phyloP scores from a whole-genome alignment of 2,888 invertebrate species.

The Criorhina ranunculi region DNA sequence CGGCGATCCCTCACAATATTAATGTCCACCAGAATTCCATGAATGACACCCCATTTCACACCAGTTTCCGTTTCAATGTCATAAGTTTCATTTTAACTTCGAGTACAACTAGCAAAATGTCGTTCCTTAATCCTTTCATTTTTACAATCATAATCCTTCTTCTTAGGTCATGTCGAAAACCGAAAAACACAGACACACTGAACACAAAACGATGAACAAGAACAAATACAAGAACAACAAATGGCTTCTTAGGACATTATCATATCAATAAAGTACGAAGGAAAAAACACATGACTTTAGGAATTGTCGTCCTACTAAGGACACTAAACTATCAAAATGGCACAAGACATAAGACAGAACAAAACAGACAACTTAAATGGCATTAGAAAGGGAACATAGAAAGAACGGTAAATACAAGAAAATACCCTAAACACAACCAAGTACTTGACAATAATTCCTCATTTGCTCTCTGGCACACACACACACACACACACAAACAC shows the following conservation, averaged over 20 bases:
- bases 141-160: slow-evolving; percentile 37
- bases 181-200: slow-evolving; percentile 10
- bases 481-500: too few species aligned
- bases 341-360: not conserved
- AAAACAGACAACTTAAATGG: slow-evolving; percentile 20
- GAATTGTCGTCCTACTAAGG: slow-evolving; percentile 46
- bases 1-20: not conserved
- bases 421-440: slow-evolving; percentile 42
- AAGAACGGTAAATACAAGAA: slow-evolving; percentile 28
- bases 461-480: slow-evolving; percentile 30
- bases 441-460: slow-evolving; percentile 53
- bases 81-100: not conserved
- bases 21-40: not conserved
- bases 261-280: slow-evolving; percentile 69
- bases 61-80: not conserved
- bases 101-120: not conserved
- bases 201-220: slow-evolving; percentile 8
- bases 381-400: slow-evolving; percentile 25
- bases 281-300: slow-evolving; percentile 52
- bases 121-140: slow-evolving; percentile 13
- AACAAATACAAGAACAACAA: slow-evolving; percentile 33
- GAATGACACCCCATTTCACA: not conserved
- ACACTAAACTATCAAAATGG: slow-evolving; percentile 28
- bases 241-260: slow-evolving; percentile 62
- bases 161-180: slow-evolving; percentile 25